A percentile compares a stretch with the other conserved stretches of the same genome.
phyloP scores from a whole-genome alignment of 2,888 invertebrate species.

The Diarsia brunnea region DNA sequence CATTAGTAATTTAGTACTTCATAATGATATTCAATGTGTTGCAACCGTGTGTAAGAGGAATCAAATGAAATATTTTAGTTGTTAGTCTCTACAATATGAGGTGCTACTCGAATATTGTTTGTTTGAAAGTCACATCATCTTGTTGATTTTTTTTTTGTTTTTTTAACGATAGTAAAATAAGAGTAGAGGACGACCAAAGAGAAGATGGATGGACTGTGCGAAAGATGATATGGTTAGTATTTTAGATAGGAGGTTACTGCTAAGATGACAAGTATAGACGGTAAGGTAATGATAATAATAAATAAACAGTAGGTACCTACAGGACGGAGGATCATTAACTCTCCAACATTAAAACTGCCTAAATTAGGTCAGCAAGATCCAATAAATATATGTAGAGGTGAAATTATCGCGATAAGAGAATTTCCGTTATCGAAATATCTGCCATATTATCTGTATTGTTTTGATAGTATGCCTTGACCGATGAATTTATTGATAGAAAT shows the following conservation, averaged over 20 bases:
- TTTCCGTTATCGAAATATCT: conserved; percentile 25
- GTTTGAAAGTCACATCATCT: neutral
- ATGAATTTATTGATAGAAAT: conserved; percentile 8
- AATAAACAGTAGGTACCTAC: neutral
- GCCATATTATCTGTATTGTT: conserved; percentile 45
- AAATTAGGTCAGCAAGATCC: conserved; percentile 27
- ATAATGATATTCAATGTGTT: conserved; percentile 50
- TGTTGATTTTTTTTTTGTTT: too few species aligned
- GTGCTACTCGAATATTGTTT: neutral
- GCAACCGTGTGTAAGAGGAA: conserved; percentile 50
- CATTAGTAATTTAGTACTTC: conserved; percentile 45
- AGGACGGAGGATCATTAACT: neutral
- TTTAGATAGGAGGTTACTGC: too few species aligned
- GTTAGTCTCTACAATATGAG: conserved; percentile 15
- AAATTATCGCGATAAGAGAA: conserved; percentile 26
- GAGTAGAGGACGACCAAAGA: too few species aligned
- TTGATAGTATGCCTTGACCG: conserved; percentile 22
- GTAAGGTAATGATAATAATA: neutral
- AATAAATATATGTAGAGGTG: neutral
- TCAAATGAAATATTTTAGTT: conserved; percentile 13
- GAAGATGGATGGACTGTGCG: too few species aligned
- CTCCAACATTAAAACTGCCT: neutral
- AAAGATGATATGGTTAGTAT: too few species aligned
- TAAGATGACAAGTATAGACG: too few species aligned
- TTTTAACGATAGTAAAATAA: too few species aligned